Conservation (phyloP, 2,113 vertebrate species). For the Camelus bactrianus region DNA sequence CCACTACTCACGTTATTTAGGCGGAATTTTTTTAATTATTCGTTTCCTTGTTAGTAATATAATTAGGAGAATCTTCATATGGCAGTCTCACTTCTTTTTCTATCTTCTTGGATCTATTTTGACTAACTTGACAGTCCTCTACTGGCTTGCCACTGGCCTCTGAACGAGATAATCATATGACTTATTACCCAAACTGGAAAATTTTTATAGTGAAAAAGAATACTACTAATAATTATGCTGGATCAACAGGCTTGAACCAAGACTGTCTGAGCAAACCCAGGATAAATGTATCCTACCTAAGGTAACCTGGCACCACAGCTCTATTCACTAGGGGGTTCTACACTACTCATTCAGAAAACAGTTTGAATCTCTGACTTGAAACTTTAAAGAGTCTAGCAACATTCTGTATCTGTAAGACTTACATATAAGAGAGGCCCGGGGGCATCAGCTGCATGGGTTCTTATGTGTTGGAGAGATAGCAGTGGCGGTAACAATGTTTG, state of each 20-base stretch:
- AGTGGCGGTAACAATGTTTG: not conserved
- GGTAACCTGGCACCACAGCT: not conserved
- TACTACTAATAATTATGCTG: not conserved
- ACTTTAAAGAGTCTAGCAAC: not conserved
- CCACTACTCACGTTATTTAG: not conserved
- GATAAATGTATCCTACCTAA: not conserved
- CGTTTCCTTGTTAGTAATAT: not conserved
- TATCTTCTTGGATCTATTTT: not conserved
- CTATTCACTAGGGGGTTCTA: not conserved
- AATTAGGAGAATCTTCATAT: not conserved
- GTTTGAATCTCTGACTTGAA: not conserved
- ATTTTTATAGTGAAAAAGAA: not conserved
- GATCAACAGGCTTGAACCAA: not conserved
- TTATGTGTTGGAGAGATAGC: not conserved
- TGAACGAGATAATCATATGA: not conserved
- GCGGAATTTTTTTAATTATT: conserved; percentile 29
- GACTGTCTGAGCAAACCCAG: not conserved
- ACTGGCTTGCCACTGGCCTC: not conserved
- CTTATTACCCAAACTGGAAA: not conserved
- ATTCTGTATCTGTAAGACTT: not conserved
- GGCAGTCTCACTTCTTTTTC: not conserved
- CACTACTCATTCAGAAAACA: not conserved
- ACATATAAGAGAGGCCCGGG: not conserved
- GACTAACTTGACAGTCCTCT: not conserved
- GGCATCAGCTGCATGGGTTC: not conserved